These are phyloP conservation scores for Trachelus stipa DNA, from an alignment of 2,888 invertebrate genomes.

Conservation along the genomic window DNA sequence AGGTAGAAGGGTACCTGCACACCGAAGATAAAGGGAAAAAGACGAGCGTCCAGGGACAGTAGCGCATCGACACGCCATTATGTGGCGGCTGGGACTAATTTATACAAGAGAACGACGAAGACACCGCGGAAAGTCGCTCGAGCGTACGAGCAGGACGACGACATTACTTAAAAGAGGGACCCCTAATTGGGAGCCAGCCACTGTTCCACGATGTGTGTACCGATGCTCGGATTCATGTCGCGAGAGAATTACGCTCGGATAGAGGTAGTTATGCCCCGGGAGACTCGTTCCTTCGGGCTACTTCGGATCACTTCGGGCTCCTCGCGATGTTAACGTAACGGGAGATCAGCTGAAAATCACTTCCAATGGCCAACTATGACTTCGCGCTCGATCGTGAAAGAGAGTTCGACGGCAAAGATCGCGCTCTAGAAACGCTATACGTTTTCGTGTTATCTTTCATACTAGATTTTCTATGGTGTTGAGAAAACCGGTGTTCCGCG, in stretches of 20 bases:
- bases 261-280: constrained; percentile 1
- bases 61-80: constrained; percentile 67
- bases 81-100: constrained; percentile 66
- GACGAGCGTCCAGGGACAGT: constrained; percentile 49
- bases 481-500: background rate
- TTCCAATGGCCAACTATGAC: background rate
- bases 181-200: constrained; percentile 65
- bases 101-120: constrained; percentile 65
- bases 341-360: background rate
- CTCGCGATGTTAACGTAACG: background rate
- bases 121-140: constrained; percentile 57
- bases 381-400: background rate
- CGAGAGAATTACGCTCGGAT: constrained; percentile 39
- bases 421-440: background rate
- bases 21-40: constrained; percentile 7
- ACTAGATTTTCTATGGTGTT: background rate
- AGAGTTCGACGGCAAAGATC: background rate
- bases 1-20: constrained; percentile 17
- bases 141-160: constrained; percentile 26
- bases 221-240: constrained; percentile 50
- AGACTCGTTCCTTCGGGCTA: background rate
- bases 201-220: constrained; percentile 54
- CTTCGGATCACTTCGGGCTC: background rate
- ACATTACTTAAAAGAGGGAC: constrained; percentile 54
- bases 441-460: background rate